phyloP scores from a whole-genome alignment of 2,888 invertebrate species.

The Phyllotreta striolata region DNA sequence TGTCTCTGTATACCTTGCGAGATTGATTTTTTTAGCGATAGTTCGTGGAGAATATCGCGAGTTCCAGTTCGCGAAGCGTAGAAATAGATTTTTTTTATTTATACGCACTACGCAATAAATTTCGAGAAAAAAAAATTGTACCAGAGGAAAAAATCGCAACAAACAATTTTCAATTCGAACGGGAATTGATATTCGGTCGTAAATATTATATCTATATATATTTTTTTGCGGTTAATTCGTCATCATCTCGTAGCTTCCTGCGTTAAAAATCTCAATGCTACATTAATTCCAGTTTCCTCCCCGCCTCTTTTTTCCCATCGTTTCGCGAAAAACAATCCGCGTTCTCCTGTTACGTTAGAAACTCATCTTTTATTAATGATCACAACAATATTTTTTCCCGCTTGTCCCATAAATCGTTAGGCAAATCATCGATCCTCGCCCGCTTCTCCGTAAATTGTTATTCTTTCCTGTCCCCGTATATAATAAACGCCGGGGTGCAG shows the following conservation, averaged over 20 bases:
- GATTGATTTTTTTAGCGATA: slow-evolving; percentile 1
- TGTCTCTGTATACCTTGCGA: slow-evolving; percentile 19
- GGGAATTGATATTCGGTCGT: too few relatives aligned
- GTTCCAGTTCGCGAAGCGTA: too few relatives aligned
- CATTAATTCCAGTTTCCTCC: slow-evolving; percentile 30
- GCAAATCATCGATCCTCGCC: slow-evolving; percentile 44
- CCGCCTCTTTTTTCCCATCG: slow-evolving; percentile 26
- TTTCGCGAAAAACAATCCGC: slow-evolving; percentile 29
- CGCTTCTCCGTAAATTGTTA: slow-evolving; percentile 48
- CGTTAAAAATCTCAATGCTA: slow-evolving; percentile 28
- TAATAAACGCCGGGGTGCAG: slow-evolving; percentile 39
- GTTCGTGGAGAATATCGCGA: too few relatives aligned
- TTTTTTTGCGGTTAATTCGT: too few relatives aligned
- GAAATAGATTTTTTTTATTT: too few relatives aligned
- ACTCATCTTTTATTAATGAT: slow-evolving; percentile 42
- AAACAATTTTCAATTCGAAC: too few relatives aligned
- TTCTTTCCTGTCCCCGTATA: slow-evolving; percentile 46
- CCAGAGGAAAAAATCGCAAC: too few relatives aligned
- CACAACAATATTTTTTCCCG: slow-evolving; percentile 37
- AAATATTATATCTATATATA: too few relatives aligned
- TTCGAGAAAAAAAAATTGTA: too few relatives aligned
- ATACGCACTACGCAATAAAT: too few relatives aligned
- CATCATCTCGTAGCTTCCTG: slow-evolving; percentile 4
- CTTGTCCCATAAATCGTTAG: slow-evolving; percentile 43
- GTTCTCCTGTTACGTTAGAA: slow-evolving; percentile 30